Evolutionary conservation across 1,140 invertebrate genomes (phyloP).

Genomic region (Saxidomus purpurata): DNA sequence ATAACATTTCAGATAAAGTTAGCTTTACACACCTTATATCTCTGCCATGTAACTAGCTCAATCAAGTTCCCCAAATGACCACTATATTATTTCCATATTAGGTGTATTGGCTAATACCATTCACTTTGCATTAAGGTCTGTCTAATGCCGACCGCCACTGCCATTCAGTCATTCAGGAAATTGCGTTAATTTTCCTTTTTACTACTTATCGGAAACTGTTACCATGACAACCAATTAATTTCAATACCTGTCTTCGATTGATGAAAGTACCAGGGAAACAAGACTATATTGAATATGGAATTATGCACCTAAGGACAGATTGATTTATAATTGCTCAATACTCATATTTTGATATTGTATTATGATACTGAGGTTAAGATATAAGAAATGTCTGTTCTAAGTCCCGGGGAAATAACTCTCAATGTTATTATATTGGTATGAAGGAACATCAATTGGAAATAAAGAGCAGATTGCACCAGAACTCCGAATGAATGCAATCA

Average conservation of each 20-base stretch:
- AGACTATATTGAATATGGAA: constrained; percentile 10
- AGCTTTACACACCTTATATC: background rate
- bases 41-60: background rate
- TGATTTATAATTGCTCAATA: background rate
- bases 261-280: constrained; percentile 44
- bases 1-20: too few species aligned
- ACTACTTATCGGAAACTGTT: constrained; percentile 46
- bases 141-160: background rate
- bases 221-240: constrained; percentile 58
- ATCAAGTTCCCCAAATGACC: constrained; percentile 21
- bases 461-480: too few species aligned
- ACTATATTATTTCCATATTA: constrained; percentile 23
- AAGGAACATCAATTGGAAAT: too few species aligned
- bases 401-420: background rate
- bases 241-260: constrained; percentile 59
- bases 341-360: background rate
- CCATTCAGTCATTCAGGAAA: constrained; percentile 33
- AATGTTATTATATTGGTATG: too few species aligned
- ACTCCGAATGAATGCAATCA: too few species aligned
- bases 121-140: constrained; percentile 5
- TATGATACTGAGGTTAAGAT: background rate
- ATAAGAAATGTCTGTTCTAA: background rate
- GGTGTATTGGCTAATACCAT: constrained; percentile 1
- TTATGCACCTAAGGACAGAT: background rate
- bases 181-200: constrained; percentile 57